A percentile compares a stretch with the other conserved stretches of the same genome.
These are phyloP conservation scores for Calidris pygmaea DNA, from an alignment of 2,113 vertebrate species.

Conservation along the genomic window DNA sequence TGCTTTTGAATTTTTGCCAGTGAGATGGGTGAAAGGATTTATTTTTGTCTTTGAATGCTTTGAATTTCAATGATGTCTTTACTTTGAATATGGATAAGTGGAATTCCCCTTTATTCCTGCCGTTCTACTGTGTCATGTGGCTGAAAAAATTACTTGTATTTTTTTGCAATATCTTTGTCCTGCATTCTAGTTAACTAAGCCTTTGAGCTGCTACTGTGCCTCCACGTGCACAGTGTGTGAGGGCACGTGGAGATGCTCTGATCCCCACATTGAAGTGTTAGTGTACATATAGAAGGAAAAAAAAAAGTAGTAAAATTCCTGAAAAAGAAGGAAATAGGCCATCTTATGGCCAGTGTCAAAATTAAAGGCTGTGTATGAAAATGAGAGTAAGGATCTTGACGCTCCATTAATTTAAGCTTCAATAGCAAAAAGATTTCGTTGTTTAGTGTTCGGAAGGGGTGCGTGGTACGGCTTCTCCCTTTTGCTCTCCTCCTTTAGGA, in stretches of 20 bases:
- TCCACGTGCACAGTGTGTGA: not conserved
- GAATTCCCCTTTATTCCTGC: constrained; percentile 41
- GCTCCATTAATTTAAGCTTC: not conserved
- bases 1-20: constrained; percentile 36
- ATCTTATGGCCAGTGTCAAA: not conserved
- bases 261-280: not conserved
- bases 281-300: not conserved
- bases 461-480: not conserved
- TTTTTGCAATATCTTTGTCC: not conserved
- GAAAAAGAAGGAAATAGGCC: not conserved
- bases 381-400: not conserved
- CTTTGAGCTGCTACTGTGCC: not conserved
- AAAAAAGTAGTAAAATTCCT: not conserved
- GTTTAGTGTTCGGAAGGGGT: not conserved
- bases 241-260: not conserved
- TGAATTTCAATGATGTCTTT: constrained; percentile 22
- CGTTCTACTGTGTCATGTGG: not conserved
- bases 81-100: not conserved
- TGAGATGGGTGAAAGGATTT: constrained; percentile 47
- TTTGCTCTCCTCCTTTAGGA: not conserved
- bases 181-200: not conserved
- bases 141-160: not conserved
- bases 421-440: not conserved
- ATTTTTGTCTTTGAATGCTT: constrained; percentile 58
- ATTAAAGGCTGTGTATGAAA: not conserved